phyloP scores from a whole-genome alignment of 2,797 vertebrate genomes.

The Macroramphosus scolopax region DNA sequence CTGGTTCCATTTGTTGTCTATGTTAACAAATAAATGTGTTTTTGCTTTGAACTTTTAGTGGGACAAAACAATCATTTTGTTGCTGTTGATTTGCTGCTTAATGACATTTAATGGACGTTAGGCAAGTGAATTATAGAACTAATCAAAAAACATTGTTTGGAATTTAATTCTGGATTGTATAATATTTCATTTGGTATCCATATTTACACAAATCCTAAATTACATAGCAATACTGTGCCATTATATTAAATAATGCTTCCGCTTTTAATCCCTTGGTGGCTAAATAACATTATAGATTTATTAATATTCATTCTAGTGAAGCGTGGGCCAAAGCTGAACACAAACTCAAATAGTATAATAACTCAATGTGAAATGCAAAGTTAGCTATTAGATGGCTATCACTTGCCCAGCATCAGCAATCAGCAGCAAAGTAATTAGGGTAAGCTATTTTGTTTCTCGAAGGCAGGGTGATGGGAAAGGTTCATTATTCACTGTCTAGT shows the following conservation, averaged over 20 bases:
- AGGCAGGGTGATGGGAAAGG: constrained; percentile 34
- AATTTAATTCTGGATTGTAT: too few species aligned
- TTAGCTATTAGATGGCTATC: too few species aligned
- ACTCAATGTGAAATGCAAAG: constrained; percentile 8
- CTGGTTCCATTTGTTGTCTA: too few species aligned
- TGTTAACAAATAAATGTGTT: too few species aligned
- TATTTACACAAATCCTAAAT: too few species aligned
- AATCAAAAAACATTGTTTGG: too few species aligned
- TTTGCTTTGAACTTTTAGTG: too few species aligned
- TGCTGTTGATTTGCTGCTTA: too few species aligned
- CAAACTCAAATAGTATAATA: constrained; percentile 16
- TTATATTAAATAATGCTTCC: neutral
- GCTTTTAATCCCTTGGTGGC: neutral
- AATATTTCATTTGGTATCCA: too few species aligned
- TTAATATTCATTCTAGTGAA: constrained; percentile 8
- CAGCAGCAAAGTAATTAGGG: constrained; percentile 63
- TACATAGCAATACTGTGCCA: neutral
- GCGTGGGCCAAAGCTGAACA: constrained; percentile 8
- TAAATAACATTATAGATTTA: neutral
- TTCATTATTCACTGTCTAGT: constrained; percentile 33
- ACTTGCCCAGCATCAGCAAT: constrained; percentile 6
- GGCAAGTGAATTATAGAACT: too few species aligned
- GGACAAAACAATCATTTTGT: too few species aligned
- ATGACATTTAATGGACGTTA: too few species aligned
- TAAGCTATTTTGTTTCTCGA: constrained; percentile 57